These are phyloP conservation scores for Pseudorasbora parva DNA, from an alignment of 2,113 vertebrate species.

Conservation along the genomic window DNA sequence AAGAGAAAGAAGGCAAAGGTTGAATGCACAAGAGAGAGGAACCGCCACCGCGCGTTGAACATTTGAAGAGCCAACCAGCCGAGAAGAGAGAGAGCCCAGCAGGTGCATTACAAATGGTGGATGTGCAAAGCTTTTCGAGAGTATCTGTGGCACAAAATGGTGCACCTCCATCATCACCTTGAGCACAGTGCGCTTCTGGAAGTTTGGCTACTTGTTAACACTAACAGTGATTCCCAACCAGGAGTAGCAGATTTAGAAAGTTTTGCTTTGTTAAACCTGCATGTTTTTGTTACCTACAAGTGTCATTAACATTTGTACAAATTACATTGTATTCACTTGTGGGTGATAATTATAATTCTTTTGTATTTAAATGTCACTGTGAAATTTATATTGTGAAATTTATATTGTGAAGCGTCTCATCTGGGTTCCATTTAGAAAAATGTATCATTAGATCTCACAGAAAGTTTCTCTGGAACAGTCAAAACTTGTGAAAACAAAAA, in stretches of 20 bases:
- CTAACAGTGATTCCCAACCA: background rate
- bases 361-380: background rate
- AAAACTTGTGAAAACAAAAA: too few relatives aligned
- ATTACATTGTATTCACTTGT: background rate
- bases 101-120: background rate
- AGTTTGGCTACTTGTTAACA: background rate
- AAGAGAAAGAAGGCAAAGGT: background rate
- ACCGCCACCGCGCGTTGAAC: background rate
- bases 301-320: background rate
- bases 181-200: background rate
- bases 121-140: background rate
- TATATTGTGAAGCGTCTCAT: background rate
- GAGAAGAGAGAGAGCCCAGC: background rate
- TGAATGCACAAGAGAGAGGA: background rate
- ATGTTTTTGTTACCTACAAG: background rate
- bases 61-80: background rate
- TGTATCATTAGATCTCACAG: background rate
- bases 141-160: background rate
- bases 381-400: background rate
- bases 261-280: background rate
- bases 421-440: background rate
- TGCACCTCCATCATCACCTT: background rate
- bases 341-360: background rate
- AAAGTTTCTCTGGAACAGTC: too few relatives aligned
- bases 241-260: background rate